Conservation (phyloP, 2,113 vertebrate species). For the Aldabrachelys gigantea region DNA sequence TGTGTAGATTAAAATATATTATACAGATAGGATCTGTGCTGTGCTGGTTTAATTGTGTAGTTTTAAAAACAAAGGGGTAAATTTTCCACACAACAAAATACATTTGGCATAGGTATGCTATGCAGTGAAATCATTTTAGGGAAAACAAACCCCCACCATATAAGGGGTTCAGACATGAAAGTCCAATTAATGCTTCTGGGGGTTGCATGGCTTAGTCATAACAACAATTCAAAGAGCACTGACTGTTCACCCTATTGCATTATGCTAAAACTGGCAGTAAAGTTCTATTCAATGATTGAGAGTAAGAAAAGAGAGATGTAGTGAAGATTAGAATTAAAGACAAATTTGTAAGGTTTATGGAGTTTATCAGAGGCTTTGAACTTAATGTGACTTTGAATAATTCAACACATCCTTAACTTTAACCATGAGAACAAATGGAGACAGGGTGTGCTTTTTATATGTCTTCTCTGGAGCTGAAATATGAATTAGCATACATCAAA, state of each 20-base stretch:
- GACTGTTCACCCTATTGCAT: background rate
- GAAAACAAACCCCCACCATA: background rate
- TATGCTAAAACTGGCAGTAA: background rate
- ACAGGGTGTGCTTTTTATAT: background rate
- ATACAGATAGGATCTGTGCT: background rate
- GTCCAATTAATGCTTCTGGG: background rate
- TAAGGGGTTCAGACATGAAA: background rate
- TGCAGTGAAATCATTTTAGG: background rate
- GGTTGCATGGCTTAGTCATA: background rate
- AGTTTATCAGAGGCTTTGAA: background rate
- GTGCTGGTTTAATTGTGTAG: background rate
- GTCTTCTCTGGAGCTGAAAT: background rate
- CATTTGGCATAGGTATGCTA: background rate
- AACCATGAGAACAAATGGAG: background rate
- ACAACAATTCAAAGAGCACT: background rate
- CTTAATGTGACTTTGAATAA: constrained; percentile 11
- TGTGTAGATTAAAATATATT: background rate
- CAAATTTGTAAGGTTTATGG: background rate
- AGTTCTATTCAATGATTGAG: background rate
- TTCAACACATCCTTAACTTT: background rate
- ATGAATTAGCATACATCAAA: background rate
- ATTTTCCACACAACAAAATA: background rate
- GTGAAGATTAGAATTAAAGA: background rate
- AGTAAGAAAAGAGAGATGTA: background rate
- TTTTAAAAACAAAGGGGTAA: background rate